Evolutionary conservation across 2,888 invertebrate species (phyloP).

Genomic region (Amphimallon solstitiale): DNA sequence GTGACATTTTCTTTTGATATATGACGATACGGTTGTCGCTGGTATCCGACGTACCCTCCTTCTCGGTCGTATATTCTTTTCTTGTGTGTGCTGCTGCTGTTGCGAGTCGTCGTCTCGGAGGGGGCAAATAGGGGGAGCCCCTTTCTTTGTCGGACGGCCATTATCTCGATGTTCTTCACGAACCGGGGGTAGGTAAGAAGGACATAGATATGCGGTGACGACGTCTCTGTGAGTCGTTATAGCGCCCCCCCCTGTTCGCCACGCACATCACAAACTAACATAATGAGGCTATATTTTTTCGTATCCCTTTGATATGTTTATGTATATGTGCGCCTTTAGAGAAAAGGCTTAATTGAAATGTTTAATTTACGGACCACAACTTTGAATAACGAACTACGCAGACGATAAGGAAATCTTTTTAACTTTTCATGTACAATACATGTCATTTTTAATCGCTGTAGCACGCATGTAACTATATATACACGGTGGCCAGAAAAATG

Average conservation of each 20-base stretch:
- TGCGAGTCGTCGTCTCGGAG: too few relatives aligned
- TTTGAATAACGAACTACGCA: slow-evolving; percentile 4
- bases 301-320: not conserved
- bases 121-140: slow-evolving; percentile 2
- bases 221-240: slow-evolving; percentile 10
- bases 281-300: slow-evolving; percentile 24
- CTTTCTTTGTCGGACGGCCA: slow-evolving; percentile 37
- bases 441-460: too few relatives aligned
- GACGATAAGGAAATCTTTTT: too few relatives aligned
- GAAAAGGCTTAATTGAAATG: slow-evolving; percentile 20
- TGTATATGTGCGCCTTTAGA: not conserved
- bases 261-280: not conserved
- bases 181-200: not conserved
- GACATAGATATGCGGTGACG: not conserved
- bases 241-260: slow-evolving; percentile 1
- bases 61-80: slow-evolving; percentile 4
- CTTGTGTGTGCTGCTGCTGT: not conserved
- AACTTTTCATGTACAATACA: too few relatives aligned
- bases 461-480: too few relatives aligned
- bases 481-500: too few relatives aligned
- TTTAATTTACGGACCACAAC: slow-evolving; percentile 17
- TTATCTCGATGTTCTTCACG: slow-evolving; percentile 11
- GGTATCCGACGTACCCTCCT: slow-evolving; percentile 39
- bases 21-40: slow-evolving; percentile 40
- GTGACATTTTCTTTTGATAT: slow-evolving; percentile 40